phyloP scores from a whole-genome alignment of 2,888 invertebrate species.

The Coronaproctus castanopsis region DNA sequence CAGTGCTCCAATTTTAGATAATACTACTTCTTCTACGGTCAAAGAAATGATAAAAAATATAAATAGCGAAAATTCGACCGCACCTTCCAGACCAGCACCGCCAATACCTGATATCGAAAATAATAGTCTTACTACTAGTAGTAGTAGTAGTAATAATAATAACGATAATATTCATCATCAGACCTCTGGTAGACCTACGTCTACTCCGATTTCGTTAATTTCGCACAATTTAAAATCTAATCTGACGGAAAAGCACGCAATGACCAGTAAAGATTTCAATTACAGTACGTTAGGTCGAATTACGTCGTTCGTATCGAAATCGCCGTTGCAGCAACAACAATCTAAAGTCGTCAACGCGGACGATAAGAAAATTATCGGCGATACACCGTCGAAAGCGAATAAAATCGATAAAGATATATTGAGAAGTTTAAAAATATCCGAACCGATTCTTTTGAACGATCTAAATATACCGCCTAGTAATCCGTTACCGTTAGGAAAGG shows the following conservation, averaged over 20 bases:
- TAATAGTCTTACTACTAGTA: neutral
- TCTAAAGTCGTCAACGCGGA: neutral
- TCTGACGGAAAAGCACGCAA: neutral
- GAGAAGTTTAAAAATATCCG: constrained; percentile 58
- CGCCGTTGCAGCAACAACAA: too few species aligned
- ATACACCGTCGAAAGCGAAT: constrained; percentile 17
- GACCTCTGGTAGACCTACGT: constrained; percentile 23
- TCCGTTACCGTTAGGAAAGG: constrained; percentile 33
- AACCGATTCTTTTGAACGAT: constrained; percentile 53
- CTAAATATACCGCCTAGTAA: constrained; percentile 40
- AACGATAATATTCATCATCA: constrained; percentile 30
- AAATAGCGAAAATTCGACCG: neutral
- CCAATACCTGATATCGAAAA: constrained; percentile 19
- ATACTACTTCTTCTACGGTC: constrained; percentile 52
- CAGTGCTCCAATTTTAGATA: constrained; percentile 58
- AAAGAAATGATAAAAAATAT: constrained; percentile 42
- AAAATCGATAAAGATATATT: constrained; percentile 45
- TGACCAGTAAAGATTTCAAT: constrained; percentile 20
- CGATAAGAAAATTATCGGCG: constrained; percentile 34
- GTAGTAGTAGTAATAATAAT: neutral
- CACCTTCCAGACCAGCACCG: constrained; percentile 33
- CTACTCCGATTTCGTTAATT: neutral
- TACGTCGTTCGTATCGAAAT: constrained; percentile 20
- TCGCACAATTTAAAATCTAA: neutral
- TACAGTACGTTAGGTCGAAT: constrained; percentile 31